These are phyloP conservation scores for Myotis yumanensis DNA, from an alignment of 2,113 vertebrate genomes.

Conservation along the genomic window DNA sequence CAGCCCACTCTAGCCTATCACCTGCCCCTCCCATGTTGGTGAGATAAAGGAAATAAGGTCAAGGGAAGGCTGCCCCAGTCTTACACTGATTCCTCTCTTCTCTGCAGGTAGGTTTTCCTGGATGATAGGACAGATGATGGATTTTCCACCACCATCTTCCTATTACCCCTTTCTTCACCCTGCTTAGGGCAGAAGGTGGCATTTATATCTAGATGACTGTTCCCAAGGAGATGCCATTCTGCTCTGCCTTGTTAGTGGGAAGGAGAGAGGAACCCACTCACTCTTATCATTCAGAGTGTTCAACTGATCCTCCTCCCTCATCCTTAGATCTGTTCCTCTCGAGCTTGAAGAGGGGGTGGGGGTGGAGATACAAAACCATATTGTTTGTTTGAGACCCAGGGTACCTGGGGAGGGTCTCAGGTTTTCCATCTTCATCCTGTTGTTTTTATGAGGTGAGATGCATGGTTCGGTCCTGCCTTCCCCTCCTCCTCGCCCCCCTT, in stretches of 20 bases:
- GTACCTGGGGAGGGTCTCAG: slow-evolving; percentile 4
- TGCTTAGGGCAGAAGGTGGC: not conserved
- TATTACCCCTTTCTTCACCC: not conserved
- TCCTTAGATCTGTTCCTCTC: slow-evolving; percentile 30
- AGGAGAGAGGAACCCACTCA: slow-evolving; percentile 65
- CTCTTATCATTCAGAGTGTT: slow-evolving; percentile 37
- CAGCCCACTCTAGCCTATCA: slow-evolving; percentile 23
- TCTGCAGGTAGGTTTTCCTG: slow-evolving; percentile 25
- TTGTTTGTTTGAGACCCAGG: not conserved
- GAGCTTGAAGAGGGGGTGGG: not conserved
- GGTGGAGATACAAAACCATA: not conserved
- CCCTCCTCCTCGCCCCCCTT: not conserved
- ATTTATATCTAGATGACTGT: slow-evolving; percentile 61
- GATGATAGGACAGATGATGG: slow-evolving; percentile 37
- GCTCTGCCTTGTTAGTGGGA: slow-evolving; percentile 31
- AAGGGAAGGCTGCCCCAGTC: not conserved
- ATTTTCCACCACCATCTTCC: slow-evolving; percentile 35
- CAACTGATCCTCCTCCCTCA: not conserved
- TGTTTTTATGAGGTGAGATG: slow-evolving; percentile 26
- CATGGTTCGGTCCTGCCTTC: not conserved
- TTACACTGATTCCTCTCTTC: not conserved
- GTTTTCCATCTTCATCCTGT: slow-evolving; percentile 36
- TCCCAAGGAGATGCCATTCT: slow-evolving; percentile 50
- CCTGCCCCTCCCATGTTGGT: not conserved
- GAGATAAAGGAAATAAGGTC: slow-evolving; percentile 10